Conservation (phyloP, 1,140 invertebrate species). For the Stratiolaelaps scimitus region DNA sequence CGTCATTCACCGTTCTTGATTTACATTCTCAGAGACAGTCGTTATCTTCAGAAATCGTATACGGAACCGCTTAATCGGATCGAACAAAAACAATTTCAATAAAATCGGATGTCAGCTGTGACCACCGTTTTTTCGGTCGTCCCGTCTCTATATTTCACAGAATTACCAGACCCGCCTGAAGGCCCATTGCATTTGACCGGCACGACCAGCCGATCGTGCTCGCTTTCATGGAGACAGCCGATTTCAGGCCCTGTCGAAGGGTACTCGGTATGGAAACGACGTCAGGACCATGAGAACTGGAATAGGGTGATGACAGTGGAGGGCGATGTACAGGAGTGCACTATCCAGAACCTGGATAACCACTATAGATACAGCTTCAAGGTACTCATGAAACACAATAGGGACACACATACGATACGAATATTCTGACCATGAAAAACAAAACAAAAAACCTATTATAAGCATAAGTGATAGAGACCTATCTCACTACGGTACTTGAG, state of each 20-base stretch:
- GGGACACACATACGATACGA: too few relatives aligned
- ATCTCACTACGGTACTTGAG: too few relatives aligned
- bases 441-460: too few relatives aligned
- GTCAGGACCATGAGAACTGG: background rate
- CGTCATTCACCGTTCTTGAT: too few relatives aligned
- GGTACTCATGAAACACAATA: background rate
- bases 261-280: constrained; percentile 23
- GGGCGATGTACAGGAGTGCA: constrained; percentile 14
- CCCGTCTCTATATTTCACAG: background rate
- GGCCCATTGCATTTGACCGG: constrained; percentile 3
- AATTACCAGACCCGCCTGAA: constrained; percentile 5
- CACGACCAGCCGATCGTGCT: constrained; percentile 22
- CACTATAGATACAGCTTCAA: constrained; percentile 24
- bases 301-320: constrained; percentile 11
- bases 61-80: too few relatives aligned
- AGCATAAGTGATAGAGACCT: too few relatives aligned
- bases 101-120: too few relatives aligned
- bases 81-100: too few relatives aligned
- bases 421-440: too few relatives aligned
- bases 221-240: constrained; percentile 20
- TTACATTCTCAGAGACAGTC: too few relatives aligned
- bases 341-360: constrained; percentile 13
- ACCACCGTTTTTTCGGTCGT: too few relatives aligned
- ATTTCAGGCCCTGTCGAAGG: constrained; percentile 1
- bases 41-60: too few relatives aligned